Conservation (phyloP, 2,113 vertebrate species). For the Thalassarche chlororhynchos region DNA sequence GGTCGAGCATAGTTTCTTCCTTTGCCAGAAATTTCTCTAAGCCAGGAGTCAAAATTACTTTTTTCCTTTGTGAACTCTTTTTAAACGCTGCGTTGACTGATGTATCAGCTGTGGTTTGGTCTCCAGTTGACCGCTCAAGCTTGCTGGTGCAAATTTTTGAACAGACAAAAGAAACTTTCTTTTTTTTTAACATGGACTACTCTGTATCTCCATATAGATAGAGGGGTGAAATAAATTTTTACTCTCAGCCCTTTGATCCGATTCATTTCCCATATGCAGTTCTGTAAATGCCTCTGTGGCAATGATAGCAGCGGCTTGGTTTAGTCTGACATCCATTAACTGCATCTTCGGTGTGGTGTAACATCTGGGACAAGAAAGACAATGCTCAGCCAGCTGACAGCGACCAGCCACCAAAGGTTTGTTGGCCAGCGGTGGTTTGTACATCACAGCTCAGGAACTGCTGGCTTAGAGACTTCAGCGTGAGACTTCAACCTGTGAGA, state of each 20-base stretch:
- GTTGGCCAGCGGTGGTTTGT: background rate
- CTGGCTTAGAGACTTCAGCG: background rate
- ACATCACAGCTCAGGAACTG: background rate
- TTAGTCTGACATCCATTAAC: background rate
- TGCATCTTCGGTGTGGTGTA: background rate
- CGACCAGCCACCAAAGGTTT: background rate
- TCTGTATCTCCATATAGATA: background rate
- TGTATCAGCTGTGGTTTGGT: background rate
- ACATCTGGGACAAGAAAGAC: background rate
- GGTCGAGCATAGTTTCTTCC: background rate
- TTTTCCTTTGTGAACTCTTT: background rate
- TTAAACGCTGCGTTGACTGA: background rate
- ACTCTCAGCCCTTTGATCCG: background rate
- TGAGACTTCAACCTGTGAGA: background rate
- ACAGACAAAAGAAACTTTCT: background rate
- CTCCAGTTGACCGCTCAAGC: background rate
- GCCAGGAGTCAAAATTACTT: slow-evolving; percentile 14
- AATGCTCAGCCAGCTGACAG: background rate
- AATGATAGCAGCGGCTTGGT: background rate
- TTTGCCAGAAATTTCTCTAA: slow-evolving; percentile 45
- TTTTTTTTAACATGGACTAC: background rate
- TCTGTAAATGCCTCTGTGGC: background rate
- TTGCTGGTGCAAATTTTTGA: background rate
- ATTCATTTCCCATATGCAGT: background rate
- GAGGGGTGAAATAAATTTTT: background rate